phyloP scores from a whole-genome alignment of 1,140 invertebrate genomes.

The Drosophila pallidifrons region DNA sequence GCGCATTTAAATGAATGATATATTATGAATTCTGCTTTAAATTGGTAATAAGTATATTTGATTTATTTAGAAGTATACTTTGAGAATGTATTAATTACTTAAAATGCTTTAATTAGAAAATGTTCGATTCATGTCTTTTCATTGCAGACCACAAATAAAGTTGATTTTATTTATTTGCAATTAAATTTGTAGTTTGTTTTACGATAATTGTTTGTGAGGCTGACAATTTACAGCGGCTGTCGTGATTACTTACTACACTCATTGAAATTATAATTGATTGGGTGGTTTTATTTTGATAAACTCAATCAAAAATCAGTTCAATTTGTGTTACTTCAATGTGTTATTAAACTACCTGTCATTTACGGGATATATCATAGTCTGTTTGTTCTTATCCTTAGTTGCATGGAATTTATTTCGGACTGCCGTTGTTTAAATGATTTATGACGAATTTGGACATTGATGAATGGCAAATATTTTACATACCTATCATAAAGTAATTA shows the following conservation, averaged over 20 bases:
- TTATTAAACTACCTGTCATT: not conserved
- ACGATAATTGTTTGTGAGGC: not conserved
- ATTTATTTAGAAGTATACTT: no score
- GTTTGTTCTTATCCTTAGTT: not conserved
- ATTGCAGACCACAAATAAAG: not conserved
- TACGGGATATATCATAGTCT: not conserved
- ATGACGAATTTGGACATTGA: constrained; percentile 59
- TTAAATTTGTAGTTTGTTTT: not conserved
- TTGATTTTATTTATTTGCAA: not conserved
- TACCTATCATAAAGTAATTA: constrained; percentile 55
- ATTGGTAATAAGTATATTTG: no score
- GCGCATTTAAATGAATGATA: no score
- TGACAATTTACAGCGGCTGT: not conserved
- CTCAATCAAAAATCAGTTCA: not conserved
- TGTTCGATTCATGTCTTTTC: not conserved
- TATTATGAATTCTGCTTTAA: no score
- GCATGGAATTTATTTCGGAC: not conserved
- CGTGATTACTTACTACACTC: not conserved
- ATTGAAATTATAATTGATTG: not conserved
- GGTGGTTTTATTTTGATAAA: not conserved
- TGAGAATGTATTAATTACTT: not conserved
- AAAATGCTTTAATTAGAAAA: no score
- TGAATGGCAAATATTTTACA: constrained; percentile 58
- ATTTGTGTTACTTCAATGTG: not conserved
- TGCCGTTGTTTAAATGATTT: constrained; percentile 50